phyloP scores from a whole-genome alignment of 2,797 vertebrate species.

The Pangasius djambal region DNA sequence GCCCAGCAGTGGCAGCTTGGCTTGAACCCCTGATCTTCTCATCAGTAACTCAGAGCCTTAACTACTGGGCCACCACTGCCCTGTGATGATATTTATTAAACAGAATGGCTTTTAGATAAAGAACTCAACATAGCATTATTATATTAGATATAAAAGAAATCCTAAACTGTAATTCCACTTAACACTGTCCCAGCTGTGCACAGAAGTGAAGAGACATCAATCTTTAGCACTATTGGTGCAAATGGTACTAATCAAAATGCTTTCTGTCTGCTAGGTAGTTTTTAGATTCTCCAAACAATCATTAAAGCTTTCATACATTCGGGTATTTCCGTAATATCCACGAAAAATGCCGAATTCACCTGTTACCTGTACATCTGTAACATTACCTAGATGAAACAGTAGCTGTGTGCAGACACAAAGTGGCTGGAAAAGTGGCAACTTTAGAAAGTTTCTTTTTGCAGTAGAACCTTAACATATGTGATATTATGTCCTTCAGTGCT shows the following conservation, averaged over 20 bases:
- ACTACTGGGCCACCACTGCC: too few relatives aligned
- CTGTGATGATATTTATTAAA: neutral
- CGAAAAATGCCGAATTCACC: neutral
- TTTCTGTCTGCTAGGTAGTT: neutral
- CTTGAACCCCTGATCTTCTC: too few relatives aligned
- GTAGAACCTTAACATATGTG: neutral
- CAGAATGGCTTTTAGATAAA: neutral
- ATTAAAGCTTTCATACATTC: too few relatives aligned
- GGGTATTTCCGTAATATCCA: neutral
- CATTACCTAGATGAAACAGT: too few relatives aligned
- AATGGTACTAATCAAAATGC: neutral
- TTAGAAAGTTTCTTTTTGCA: neutral
- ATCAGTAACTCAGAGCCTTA: too few relatives aligned
- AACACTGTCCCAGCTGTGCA: neutral
- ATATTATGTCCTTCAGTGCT: neutral
- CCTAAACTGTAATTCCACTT: too few relatives aligned
- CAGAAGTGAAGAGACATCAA: neutral
- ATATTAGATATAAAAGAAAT: neutral
- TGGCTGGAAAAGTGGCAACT: neutral
- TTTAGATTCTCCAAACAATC: neutral
- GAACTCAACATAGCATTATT: neutral
- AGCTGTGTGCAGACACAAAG: neutral
- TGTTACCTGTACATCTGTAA: neutral
- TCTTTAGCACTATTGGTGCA: neutral
- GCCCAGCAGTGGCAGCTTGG: too few relatives aligned